phyloP scores from a whole-genome alignment of 2,113 vertebrate genomes.

The Oreocharis arfaki region DNA sequence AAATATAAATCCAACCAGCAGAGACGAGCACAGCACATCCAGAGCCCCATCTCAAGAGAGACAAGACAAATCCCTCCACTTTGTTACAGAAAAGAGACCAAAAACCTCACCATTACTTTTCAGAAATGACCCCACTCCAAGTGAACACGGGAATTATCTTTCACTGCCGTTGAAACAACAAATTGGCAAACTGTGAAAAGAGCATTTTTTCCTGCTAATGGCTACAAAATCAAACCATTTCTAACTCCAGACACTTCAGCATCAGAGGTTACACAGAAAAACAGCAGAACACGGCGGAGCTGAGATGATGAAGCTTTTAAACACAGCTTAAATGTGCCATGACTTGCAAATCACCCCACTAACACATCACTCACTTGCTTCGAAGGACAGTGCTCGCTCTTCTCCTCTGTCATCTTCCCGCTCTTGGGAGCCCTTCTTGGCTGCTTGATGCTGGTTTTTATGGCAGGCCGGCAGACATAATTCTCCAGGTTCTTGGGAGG shows the following conservation, averaged over 20 bases:
- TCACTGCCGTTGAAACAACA: not conserved
- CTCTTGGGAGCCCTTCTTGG: conserved; percentile 72
- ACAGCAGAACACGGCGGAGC: rapidly evolving
- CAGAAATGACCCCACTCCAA: not conserved
- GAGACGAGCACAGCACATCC: not conserved
- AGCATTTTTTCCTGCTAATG: not conserved
- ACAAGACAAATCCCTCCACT: not conserved
- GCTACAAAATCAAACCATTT: not conserved
- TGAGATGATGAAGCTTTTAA: not conserved
- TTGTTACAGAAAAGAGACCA: not conserved
- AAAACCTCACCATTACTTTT: not conserved
- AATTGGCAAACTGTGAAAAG: not conserved
- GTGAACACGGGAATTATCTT: not conserved
- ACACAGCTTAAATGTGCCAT: not conserved
- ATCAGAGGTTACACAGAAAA: not conserved
- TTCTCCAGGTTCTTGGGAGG: conserved; percentile 97
- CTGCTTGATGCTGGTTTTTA: conserved; percentile 87
- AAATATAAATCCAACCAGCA: not conserved
- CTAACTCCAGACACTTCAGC: not conserved
- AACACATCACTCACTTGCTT: conserved; percentile 69
- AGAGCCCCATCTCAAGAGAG: not conserved
- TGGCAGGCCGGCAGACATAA: conserved; percentile 93
- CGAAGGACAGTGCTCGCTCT: conserved; percentile 66
- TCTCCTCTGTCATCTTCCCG: conserved; percentile 76
- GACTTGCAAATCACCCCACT: not conserved